A percentile compares a stretch with the other conserved stretches of the same genome.
Conservation (phyloP, 2,888 invertebrate species). For the Drosophila mercatorum region DNA sequence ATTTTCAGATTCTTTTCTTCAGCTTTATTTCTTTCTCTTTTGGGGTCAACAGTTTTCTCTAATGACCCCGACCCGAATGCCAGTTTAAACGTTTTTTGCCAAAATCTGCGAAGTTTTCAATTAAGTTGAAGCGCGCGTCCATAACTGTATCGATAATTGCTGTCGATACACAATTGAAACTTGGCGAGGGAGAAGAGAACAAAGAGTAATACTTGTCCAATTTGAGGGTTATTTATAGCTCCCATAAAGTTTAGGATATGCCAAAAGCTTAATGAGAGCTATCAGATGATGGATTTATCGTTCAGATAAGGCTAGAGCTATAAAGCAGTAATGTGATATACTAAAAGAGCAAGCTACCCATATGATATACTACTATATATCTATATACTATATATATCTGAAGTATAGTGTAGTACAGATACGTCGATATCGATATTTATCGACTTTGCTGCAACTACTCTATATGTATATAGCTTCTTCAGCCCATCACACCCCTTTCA, state of each 20-base stretch:
- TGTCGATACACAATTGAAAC: not conserved
- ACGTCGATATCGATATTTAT: not conserved
- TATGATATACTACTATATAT: too few relatives aligned
- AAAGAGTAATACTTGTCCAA: not conserved
- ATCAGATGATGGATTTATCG: not conserved
- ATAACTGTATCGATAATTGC: slow-evolving; percentile 12
- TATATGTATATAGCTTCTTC: not conserved
- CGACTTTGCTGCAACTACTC: not conserved
- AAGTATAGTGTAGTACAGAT: too few relatives aligned
- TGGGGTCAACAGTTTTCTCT: slow-evolving; percentile 17
- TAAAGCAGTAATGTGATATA: not conserved
- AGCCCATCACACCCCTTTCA: not conserved
- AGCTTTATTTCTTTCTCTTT: slow-evolving; percentile 13
- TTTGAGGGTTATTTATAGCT: not conserved
- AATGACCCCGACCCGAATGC: slow-evolving; percentile 11
- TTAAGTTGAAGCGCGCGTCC: slow-evolving; percentile 8
- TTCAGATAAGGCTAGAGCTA: not conserved
- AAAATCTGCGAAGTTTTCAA: slow-evolving; percentile 22
- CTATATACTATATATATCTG: too few relatives aligned
- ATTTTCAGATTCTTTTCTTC: slow-evolving; percentile 6
- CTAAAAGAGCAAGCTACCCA: not conserved
- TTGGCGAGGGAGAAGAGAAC: too few relatives aligned
- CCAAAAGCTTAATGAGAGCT: not conserved
- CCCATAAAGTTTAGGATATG: not conserved
- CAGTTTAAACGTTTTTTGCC: slow-evolving; percentile 19